Percentiles rank a stretch among this genome's conserved stretches.
phyloP scores from a whole-genome alignment of 2,888 invertebrate genomes.

The Metacarcinus magister region DNA sequence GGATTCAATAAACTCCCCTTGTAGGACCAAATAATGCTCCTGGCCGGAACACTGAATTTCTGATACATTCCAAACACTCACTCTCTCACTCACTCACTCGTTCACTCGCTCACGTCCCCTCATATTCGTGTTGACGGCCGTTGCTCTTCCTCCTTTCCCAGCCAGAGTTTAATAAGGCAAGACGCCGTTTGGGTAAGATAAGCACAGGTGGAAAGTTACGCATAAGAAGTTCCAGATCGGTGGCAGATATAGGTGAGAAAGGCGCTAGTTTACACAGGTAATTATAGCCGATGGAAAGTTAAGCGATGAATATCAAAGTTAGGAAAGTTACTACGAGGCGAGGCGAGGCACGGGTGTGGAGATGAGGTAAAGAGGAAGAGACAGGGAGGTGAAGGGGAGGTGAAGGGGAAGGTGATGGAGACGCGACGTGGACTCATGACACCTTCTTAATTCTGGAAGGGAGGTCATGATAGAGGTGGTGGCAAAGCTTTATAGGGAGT shows the following conservation, averaged over 20 bases:
- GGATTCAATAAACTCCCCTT: not conserved
- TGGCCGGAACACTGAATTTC: not conserved
- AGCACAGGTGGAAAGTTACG: not conserved
- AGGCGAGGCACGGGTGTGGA: not conserved
- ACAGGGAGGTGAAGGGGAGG: not conserved
- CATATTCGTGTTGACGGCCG: not conserved
- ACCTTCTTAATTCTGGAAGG: no score
- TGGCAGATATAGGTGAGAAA: not conserved
- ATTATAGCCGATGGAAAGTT: not conserved
- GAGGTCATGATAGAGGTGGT: no score
- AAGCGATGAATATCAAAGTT: not conserved
- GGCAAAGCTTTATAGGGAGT: not conserved
- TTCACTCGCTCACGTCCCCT: not conserved
- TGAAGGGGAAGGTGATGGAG: not conserved
- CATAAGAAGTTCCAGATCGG: not conserved
- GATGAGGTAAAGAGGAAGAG: constrained; percentile 28
- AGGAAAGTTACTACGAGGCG: not conserved
- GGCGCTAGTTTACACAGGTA: not conserved
- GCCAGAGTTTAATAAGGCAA: not conserved
- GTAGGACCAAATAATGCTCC: not conserved
- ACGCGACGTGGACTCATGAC: no score
- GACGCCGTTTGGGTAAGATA: not conserved
- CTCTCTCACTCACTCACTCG: no score
- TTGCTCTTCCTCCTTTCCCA: not conserved
- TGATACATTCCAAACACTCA: not conserved